phyloP scores from a whole-genome alignment of 1,140 invertebrate species.

The Andricus grossulariae region DNA sequence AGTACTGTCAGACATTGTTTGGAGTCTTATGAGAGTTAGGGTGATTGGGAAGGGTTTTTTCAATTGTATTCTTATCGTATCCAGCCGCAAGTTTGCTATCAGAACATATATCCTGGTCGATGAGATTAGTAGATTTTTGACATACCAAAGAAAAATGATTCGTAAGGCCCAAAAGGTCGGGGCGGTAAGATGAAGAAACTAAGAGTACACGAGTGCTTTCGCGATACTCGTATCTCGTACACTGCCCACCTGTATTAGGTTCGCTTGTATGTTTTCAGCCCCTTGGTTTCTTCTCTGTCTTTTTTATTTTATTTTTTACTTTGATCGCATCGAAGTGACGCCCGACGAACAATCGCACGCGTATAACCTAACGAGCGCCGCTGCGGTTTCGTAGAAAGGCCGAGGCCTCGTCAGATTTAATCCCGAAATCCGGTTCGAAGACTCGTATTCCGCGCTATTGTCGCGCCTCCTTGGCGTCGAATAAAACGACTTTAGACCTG shows the following conservation, averaged over 20 bases:
- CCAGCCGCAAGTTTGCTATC: no score
- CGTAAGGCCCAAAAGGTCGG: no score
- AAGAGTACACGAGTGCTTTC: slow-evolving; percentile 1
- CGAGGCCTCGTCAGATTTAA: slow-evolving; percentile 60
- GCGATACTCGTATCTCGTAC: slow-evolving; percentile 18
- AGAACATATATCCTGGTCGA: no score
- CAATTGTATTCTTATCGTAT: no score
- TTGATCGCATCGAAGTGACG: slow-evolving; percentile 52
- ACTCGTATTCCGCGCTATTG: slow-evolving; percentile 54
- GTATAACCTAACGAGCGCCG: slow-evolving; percentile 52
- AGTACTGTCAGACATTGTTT: no score
- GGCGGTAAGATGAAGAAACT: no score
- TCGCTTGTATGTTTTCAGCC: slow-evolving; percentile 11
- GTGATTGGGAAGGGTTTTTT: no score
- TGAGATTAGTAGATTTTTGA: no score
- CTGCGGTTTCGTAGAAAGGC: slow-evolving; percentile 56
- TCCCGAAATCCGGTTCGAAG: slow-evolving; percentile 67
- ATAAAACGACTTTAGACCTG: slow-evolving; percentile 43
- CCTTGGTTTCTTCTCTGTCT: slow-evolving; percentile 42
- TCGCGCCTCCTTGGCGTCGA: slow-evolving; percentile 59
- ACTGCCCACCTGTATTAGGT: slow-evolving; percentile 19
- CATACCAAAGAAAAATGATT: no score
- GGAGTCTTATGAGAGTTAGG: no score
- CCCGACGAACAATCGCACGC: slow-evolving; percentile 52
- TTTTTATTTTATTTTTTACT: slow-evolving; percentile 41